Conservation (phyloP, 2,888 invertebrate species). For the Nycteola revayana region DNA sequence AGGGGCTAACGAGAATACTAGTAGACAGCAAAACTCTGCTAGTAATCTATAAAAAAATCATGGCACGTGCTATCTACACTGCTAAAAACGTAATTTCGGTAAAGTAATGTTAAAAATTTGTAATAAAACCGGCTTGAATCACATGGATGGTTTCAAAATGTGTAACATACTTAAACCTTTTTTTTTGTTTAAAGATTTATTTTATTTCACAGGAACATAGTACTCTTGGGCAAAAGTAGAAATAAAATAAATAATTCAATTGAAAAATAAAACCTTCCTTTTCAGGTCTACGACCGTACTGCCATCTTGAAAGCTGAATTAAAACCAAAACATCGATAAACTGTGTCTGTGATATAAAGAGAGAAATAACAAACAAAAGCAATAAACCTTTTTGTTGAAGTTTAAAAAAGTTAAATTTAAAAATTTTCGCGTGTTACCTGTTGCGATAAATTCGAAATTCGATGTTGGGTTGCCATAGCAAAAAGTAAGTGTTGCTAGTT, state of each 20-base stretch:
- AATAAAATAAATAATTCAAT: no score
- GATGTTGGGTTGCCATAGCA: constrained; percentile 66
- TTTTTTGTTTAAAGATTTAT: no score
- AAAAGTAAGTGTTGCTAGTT: constrained; percentile 59
- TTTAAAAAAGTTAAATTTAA: constrained; percentile 27
- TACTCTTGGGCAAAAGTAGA: constrained; percentile 36
- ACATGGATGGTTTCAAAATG: no score
- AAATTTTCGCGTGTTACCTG: constrained; percentile 65
- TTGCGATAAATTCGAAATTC: constrained; percentile 60
- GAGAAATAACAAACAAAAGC: no score
- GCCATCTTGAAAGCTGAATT: constrained; percentile 27
- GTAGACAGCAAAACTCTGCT: no score
- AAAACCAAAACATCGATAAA: constrained; percentile 51
- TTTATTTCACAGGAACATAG: constrained; percentile 17
- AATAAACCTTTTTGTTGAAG: constrained; percentile 35
- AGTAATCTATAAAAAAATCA: no score
- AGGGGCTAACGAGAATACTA: no score
- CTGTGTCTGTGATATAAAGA: constrained; percentile 60
- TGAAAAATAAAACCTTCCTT: constrained; percentile 32
- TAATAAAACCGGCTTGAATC: no score
- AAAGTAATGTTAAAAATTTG: no score
- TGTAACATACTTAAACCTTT: no score
- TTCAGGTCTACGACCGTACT: constrained; percentile 44
- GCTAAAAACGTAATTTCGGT: no score
- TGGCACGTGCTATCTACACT: no score